Evolutionary conservation across 2,113 vertebrate genomes (phyloP), one percentile per base, ranked within the genome.

Genomic region (Narcine bancroftii): DNA sequence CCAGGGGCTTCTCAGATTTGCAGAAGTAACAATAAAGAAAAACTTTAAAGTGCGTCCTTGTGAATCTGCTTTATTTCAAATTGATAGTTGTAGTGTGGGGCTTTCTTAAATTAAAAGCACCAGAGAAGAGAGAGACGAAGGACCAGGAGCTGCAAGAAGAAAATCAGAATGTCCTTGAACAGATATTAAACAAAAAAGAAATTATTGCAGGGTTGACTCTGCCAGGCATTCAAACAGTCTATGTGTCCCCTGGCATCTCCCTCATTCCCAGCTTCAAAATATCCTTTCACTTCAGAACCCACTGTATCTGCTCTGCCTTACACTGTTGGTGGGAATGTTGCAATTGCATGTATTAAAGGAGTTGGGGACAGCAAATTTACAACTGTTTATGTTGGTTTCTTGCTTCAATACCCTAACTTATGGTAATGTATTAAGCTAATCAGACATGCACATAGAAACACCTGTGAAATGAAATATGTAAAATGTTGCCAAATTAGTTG

Each of bases 321-420:
- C 79, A 83, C 47, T 83, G 45, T 47, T 83, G 47, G 79, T 83
- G 79, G 79, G 79, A 83, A 53, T 83, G 47, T 83, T 83, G 33
- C 11, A 83, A 53, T 47, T 83, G 79, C 79, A 83, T 26, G 45
- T 0, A 47, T 81, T 9, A 50, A 6, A 1, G 19, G 77, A 83
- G 79, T 83, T 29, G 50, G 79, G 10, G 33, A 83, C 47, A 53
- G 79, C 47, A 53, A 83, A 83, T 83, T 56, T 83, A 47, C 79
- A 53, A 29, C 79, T 83, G 79, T 83, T 83, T 83, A 83, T 53
- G 21, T n/a, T 83, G 24, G 24, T n/a, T 83, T 53, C 50, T 10
- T 56, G 26, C 79, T 83, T 83, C 47, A n/a, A 53, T 83, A 56
- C 50, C 13, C 29, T 33, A 53, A 13, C 79, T 47, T 53, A 29